A percentile compares a stretch with the other conserved stretches of the same genome.
phyloP scores from a whole-genome alignment of 64 coral and sea anemone genomes.

The Montipora sp. region DNA sequence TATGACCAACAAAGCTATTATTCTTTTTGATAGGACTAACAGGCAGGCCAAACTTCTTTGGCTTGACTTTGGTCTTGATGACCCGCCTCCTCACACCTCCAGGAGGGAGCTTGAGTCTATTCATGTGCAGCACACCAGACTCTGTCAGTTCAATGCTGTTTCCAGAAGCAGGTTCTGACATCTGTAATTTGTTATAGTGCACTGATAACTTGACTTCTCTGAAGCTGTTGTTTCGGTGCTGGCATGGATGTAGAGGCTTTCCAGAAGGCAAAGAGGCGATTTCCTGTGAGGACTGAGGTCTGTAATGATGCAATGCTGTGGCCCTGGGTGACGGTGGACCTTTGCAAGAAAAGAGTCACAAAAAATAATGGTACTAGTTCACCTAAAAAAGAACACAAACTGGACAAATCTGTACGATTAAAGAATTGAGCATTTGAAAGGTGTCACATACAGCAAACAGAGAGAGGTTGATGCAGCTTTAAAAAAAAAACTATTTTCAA shows the following conservation, averaged over 20 bases:
- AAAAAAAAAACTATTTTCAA: too few species aligned
- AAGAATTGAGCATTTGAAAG: too few species aligned
- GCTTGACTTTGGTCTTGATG: slow-evolving; percentile 74
- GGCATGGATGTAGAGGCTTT: slow-evolving; percentile 88
- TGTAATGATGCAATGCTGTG: slow-evolving; percentile 92
- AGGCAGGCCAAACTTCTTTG: slow-evolving; percentile 67
- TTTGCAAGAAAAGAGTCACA: slow-evolving; percentile 4
- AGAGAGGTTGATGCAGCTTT: too few species aligned
- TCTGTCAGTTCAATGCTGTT: slow-evolving; percentile 81
- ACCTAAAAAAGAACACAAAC: too few species aligned
- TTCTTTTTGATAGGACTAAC: slow-evolving; percentile 20
- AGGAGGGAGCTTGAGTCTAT: slow-evolving; percentile 79
- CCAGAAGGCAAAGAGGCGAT: slow-evolving; percentile 61
- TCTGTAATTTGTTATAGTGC: slow-evolving; percentile 50
- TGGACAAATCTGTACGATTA: too few species aligned
- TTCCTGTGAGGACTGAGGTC: slow-evolving; percentile 73
- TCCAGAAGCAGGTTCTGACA: slow-evolving; percentile 45
- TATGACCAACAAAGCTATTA: not conserved
- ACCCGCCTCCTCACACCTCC: slow-evolving; percentile 58
- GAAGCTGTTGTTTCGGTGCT: slow-evolving; percentile 75
- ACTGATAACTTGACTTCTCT: slow-evolving; percentile 78
- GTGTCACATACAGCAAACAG: too few species aligned
- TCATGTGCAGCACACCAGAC: slow-evolving; percentile 89
- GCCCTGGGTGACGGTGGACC: slow-evolving; percentile 95
- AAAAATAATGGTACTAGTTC: not conserved